These are phyloP conservation scores for Phthorimaea operculella DNA, from an alignment of 1,140 invertebrate genomes.

Conservation along the genomic window DNA sequence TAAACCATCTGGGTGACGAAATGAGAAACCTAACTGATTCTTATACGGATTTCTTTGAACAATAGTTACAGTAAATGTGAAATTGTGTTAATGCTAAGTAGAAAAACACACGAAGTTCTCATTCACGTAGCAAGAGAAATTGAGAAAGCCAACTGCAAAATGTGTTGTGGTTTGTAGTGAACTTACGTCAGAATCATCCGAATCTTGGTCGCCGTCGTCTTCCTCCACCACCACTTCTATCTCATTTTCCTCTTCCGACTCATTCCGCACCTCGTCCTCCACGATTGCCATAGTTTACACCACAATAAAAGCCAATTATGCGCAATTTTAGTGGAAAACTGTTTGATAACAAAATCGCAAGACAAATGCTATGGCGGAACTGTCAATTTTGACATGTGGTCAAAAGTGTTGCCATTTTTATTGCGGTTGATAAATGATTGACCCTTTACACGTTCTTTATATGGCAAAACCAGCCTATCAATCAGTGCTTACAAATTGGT, in stretches of 20 bases:
- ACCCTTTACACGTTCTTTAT: too few species aligned
- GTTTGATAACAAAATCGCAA: conserved; percentile 3
- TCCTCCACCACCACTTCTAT: conserved; percentile 57
- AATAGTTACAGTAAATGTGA: background rate
- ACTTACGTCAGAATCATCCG: conserved; percentile 57
- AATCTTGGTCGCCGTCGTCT: conserved; percentile 52
- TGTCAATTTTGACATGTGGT: background rate
- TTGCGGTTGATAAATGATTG: too few species aligned
- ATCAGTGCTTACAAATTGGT: too few species aligned
- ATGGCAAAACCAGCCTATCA: too few species aligned
- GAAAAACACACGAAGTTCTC: too few species aligned
- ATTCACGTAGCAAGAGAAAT: background rate
- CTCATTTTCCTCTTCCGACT: conserved; percentile 60
- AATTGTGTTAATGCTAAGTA: too few species aligned
- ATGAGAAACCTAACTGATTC: background rate
- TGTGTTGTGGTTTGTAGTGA: background rate
- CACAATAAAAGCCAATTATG: background rate
- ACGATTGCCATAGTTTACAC: conserved; percentile 51
- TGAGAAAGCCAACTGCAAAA: background rate
- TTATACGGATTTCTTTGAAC: background rate
- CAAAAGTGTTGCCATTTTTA: background rate
- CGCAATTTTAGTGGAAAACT: background rate
- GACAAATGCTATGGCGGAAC: conserved; percentile 5
- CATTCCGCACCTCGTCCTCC: conserved; percentile 57
- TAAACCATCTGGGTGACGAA: too few species aligned